Base-by-base conservation (phyloP, 1,140 invertebrate species). In the Sweltsa coloradensis region DNA sequence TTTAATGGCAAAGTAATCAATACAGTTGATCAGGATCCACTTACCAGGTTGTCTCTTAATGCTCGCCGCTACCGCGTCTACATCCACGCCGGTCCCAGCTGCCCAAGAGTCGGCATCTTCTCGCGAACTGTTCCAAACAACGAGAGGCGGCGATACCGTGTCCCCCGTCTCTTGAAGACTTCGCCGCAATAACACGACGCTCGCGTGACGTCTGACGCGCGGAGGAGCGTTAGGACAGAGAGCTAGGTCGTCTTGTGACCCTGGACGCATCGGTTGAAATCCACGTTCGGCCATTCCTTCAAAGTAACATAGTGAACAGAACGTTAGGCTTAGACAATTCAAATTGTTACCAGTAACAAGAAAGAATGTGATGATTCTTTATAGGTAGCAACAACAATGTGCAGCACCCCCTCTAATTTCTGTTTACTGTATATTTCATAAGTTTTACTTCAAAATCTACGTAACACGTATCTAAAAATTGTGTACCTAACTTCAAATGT, bases 61-160 rank as follows among this genome's bases (percentile, higher is more conserved):
- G 31, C 52, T 57, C 9, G 57, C 57, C 23, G 57, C 58, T 16
- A 60, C 57, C 41, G 55, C 46, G 45, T 60, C 58, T 29, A 60
- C 25, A 45, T 60, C 58, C 22, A 60, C 50, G 18, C 58, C 58
- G 14, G 53, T 50, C 5, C 54, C 43, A 19, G 41, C 48, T 9
- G 41, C 41, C 55, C 55, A 56, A 18, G 48, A 25, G 25, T 49
- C 39, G 41, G 41, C 41, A 45, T 14, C 24, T 11, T 14, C 6
- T 6, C 23, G 13, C 0, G 34, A 9, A 13, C 23, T 22, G 25
- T 40, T 41, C 46, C 46, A 48, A 5, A 41, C 26, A 14, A 40
- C 14, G 29, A 41, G 36, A 13, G 39, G 31, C 5, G 49, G 11
- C 24, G 31, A 36, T 14, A 22, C 21, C 13, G n/a, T 39, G 1